phyloP scores from a whole-genome alignment of 2,888 invertebrate genomes.

The Spialia ferax region DNA sequence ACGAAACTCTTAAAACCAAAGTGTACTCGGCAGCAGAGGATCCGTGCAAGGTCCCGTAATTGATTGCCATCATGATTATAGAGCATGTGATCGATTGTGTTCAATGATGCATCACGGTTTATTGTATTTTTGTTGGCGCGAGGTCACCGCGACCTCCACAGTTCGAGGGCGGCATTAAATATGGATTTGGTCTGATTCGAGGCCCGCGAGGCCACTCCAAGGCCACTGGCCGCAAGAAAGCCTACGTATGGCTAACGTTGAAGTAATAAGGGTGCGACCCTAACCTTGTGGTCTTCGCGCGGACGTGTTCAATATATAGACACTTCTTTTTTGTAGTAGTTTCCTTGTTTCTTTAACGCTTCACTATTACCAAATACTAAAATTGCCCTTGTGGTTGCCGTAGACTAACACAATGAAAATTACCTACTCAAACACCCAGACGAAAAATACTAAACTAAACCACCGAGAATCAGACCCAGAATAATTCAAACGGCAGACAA shows the following conservation, averaged over 20 bases:
- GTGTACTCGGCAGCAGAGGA: background rate
- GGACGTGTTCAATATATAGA: background rate
- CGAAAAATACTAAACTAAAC: too few relatives aligned
- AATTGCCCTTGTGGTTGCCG: too few relatives aligned
- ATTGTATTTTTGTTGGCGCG: slow-evolving; percentile 34
- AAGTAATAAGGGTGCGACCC: background rate
- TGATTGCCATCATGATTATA: slow-evolving; percentile 26
- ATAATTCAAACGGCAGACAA: too few relatives aligned
- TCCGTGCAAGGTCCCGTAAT: slow-evolving; percentile 24
- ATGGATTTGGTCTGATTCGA: slow-evolving; percentile 35
- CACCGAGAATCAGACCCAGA: too few relatives aligned
- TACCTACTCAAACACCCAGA: too few relatives aligned
- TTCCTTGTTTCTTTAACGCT: too few relatives aligned
- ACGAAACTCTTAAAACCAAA: background rate
- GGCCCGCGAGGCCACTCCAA: slow-evolving; percentile 27
- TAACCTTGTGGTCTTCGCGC: background rate
- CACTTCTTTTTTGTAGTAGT: background rate
- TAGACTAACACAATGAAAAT: too few relatives aligned
- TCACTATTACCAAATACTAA: too few relatives aligned
- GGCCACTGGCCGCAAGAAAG: slow-evolving; percentile 15
- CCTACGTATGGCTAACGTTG: slow-evolving; percentile 15
- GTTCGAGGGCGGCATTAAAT: slow-evolving; percentile 36
- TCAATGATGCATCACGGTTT: slow-evolving; percentile 39
- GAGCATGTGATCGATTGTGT: slow-evolving; percentile 27
- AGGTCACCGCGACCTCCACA: slow-evolving; percentile 32